phyloP scores from a whole-genome alignment of 2,888 invertebrate genomes.

The Nowickia ferox region DNA sequence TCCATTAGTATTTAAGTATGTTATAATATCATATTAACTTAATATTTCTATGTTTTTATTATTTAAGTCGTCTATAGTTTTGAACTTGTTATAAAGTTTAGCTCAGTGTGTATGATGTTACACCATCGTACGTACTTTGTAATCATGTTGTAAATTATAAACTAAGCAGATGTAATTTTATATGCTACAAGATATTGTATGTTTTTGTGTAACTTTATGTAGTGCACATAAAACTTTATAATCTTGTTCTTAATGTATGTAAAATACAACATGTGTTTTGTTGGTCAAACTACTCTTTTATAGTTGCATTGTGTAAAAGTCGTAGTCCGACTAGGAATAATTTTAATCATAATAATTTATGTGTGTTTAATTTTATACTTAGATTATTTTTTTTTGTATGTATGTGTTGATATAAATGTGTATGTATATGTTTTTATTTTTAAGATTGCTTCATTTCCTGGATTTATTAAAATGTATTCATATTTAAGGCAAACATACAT shows the following conservation, averaged over 20 bases:
- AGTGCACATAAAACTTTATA: not conserved
- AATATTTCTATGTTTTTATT: slow-evolving; percentile 1
- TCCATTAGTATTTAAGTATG: not conserved
- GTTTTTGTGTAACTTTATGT: not conserved
- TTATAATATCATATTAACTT: not conserved
- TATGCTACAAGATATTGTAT: slow-evolving; percentile 20
- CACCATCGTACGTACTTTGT: not conserved
- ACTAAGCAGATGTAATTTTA: slow-evolving; percentile 35
- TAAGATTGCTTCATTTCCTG: not conserved
- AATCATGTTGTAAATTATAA: slow-evolving; percentile 29
- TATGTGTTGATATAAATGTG: not conserved
- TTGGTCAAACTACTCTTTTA: not conserved
- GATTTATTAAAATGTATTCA: not conserved
- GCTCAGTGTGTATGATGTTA: not conserved
- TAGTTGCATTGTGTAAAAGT: slow-evolving; percentile 27
- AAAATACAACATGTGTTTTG: not conserved
- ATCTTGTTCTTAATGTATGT: not conserved
- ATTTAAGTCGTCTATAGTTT: slow-evolving; percentile 42
- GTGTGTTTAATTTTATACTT: slow-evolving; percentile 42
- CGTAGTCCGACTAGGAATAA: slow-evolving; percentile 1
- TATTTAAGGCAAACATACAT: not conserved
- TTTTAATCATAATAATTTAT: slow-evolving; percentile 42
- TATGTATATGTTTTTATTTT: slow-evolving; percentile 2
- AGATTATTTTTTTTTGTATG: not conserved
- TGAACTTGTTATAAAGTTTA: slow-evolving; percentile 71